Evolutionary conservation across 2,797 vertebrate genomes (phyloP), one percentile per base, ranked within the genome.

Genomic region (Falco rusticolus): DNA sequence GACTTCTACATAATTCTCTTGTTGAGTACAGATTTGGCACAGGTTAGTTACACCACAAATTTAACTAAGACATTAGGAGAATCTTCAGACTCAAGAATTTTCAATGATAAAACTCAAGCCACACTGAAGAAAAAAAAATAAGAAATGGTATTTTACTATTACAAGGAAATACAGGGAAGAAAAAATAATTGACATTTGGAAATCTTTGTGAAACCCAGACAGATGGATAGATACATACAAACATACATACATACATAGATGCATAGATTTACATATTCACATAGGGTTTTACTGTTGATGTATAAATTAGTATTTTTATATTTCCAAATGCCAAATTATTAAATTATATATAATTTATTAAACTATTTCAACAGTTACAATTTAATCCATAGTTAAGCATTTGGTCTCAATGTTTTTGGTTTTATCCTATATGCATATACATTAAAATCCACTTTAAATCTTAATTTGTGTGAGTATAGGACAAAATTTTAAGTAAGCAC

Each of bases 131-230:
- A 60, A 70, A 70, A 70, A 43, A 28, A 2, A 37, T 2, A 48
- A 59, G 6, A 80, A 57, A 48, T 9, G 1, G 0, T 63, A 28
- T 66, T 77, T 77, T 68, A 17, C 9, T 39, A 17, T 45, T 71
- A 18, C 11, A 31, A 34, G 48, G 11, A 66, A 66, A 56, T 50
- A 53, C 0, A 13, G 6, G 3, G 12, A 2, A 2, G 2, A 26
- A 56, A 74, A 77, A 25, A 31, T 19, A 33, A 15, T 21, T 4
- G 5, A 56, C 10, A n/a, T 50, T 53, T 8, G 10, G 24, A 78
- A 41, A 66, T 16, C 29, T 56, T 66, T 51, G 16, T 63, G 33
- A 78, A 86, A 78, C 6, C 13, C 7, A 19, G 33, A 15, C 68
- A 10, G 13, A 21, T 13, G 39, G 2, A 47, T 16, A 81, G 13